Base-by-base conservation (phyloP, 2,888 invertebrate species). In the Hyles lineata region DNA sequence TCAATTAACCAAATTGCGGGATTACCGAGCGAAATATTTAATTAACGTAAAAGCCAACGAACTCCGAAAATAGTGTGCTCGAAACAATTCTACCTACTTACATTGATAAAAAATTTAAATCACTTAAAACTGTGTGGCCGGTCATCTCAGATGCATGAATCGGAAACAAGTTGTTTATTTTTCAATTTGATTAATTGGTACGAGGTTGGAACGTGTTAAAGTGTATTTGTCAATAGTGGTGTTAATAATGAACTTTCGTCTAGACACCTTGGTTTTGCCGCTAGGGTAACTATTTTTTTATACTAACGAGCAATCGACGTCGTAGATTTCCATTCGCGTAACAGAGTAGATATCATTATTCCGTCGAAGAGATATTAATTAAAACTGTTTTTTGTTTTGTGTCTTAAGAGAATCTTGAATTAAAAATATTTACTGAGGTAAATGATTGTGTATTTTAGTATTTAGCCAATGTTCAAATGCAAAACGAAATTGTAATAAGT, bases 1-100 rank as follows among this genome's bases (percentile, higher is more conserved):
- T 63, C 63, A 43, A 43, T 63, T 32, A 62, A 17, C 62, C 62
- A 35, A 62, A 62, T 62, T 69, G 52, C 52, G 52, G 43, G 25
- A 62, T 69, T 50, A 17, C 23, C 7, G 23, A 25, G 7, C 69
- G 32, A 62, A 32, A 32, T 32, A 55, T 55, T 55, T 55, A 55
- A 55, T 55, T 55, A n/a, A 43, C 43, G 43, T 43, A 25, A 62
- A 35, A n/a, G 19, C 32, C 32, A 7, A n/a, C 62, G 62, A 32
- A 62, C 62, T 62, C 62, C 9, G 62, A 35, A 62, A 62, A 67
- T 43, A 23, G 50, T 11, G 21, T 5, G 35, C 9, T 21, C 11
- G 35, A 67, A 43, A 50, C 21, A 7, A 23, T 6, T 50, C 23
- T 67, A 67, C 67, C 67, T 67, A 67, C 67, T 50, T 67, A 50